Base-by-base conservation (phyloP, 2,888 invertebrate genomes). In the Sialis fuliginosa region DNA sequence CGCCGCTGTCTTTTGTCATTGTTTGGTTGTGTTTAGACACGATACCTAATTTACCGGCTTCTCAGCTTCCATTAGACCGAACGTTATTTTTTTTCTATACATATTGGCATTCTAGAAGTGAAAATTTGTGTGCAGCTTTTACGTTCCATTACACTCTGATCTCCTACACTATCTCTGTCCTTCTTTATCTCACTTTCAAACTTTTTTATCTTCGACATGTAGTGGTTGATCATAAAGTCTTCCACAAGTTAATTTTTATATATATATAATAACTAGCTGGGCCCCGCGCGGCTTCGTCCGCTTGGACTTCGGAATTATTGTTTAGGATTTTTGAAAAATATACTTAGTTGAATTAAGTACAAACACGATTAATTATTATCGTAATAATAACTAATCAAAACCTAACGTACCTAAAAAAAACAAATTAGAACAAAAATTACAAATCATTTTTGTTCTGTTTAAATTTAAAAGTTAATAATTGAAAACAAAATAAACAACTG, bases 81-180 rank as follows among this genome's bases (percentile, higher is more conserved):
- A 42, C 42, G 31, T n/a, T 37, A 22, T 42, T 42, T 42, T 22
- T n/a, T 22, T 22, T 22, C 22, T 46, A 39, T 46, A 10, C 10
- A 40, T 46, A 46, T 46, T 40, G 40, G 32, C 12, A 34, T 33
- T 40, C 35, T 39, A 46, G 33, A 33, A 32, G 46, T 32, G 40
- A 46, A 46, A 39, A 39, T 42, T n/a, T 46, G 40, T 40, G 46
- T 40, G 41, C 40, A 46, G 40, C 31, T 40, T 46, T 46, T 32
- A 46, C 46, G 46, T 46, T 46, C 46, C 46, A 46, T 46, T 46
- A 46, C 33, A 31, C 40, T 13, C 40, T 46, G 46, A 46, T 46
- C 46, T 40, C 35, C 31, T 32, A 42, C 22, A 22, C 22, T 22
- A 22, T 22, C 22, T 22, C 22, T 22, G 4, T 22, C 22, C 22